Conservation (phyloP, 2,113 vertebrate genomes). For the Peromyscus maniculatus region DNA sequence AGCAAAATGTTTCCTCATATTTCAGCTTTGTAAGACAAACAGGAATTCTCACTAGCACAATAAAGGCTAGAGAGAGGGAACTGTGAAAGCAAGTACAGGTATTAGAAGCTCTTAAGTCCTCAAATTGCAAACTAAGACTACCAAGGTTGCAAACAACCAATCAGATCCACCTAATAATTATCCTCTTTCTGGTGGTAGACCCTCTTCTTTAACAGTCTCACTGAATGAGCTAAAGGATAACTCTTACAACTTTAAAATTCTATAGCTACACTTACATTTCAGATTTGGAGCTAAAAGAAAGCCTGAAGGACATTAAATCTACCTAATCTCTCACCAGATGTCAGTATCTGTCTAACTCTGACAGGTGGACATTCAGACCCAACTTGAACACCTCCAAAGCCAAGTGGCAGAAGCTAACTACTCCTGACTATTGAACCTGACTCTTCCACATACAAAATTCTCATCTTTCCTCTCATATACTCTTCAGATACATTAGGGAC, state of each 20-base stretch:
- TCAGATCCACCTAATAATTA: background rate
- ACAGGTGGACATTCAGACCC: background rate
- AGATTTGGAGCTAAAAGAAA: constrained; percentile 20
- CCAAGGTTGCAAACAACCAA: background rate
- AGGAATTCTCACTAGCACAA: background rate
- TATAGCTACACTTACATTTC: background rate
- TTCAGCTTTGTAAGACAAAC: constrained; percentile 52
- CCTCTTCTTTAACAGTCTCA: background rate
- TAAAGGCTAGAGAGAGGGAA: constrained; percentile 39
- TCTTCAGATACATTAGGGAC: background rate
- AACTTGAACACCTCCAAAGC: too few species aligned
- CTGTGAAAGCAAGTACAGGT: background rate
- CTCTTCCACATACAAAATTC: background rate
- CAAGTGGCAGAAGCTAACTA: background rate
- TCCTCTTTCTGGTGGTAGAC: background rate
- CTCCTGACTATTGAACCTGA: background rate
- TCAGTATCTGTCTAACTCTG: background rate
- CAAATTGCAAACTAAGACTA: constrained; percentile 40
- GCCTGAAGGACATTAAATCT: background rate
- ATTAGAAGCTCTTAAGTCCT: constrained; percentile 5
- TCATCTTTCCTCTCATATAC: background rate
- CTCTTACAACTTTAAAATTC: background rate
- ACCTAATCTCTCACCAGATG: background rate
- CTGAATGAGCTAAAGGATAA: background rate
- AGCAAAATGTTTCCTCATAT: background rate